Evolutionary conservation across 2,888 invertebrate genomes (phyloP).

Genomic region (Drosophila mettleri): DNA sequence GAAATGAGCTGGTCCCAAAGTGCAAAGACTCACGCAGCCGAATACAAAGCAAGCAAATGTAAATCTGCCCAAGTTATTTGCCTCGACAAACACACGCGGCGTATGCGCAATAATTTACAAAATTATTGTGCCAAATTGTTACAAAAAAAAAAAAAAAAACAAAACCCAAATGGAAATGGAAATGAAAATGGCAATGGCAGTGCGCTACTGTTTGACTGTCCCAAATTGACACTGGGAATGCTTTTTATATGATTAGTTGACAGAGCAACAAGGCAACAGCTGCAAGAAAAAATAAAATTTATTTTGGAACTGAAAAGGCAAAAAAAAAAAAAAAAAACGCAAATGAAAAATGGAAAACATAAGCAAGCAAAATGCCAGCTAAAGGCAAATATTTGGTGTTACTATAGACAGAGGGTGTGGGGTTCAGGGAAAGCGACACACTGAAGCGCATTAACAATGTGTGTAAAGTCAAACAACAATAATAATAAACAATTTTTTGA

Average conservation of each 20-base stretch:
- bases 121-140: constrained; percentile 67
- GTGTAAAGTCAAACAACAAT: constrained; percentile 36
- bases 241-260: constrained; percentile 79
- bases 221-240: constrained; percentile 37
- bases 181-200: too few species aligned
- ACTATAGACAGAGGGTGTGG: not conserved
- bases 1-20: constrained; percentile 70
- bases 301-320: not conserved
- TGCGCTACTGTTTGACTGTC: not conserved
- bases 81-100: constrained; percentile 67
- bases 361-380: constrained; percentile 42
- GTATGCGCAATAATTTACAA: constrained; percentile 76
- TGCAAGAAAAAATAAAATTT: constrained; percentile 15
- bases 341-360: constrained; percentile 41
- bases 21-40: constrained; percentile 44
- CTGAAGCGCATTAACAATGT: constrained; percentile 39
- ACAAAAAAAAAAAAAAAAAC: constrained; percentile 8
- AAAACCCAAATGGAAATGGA: too few species aligned
- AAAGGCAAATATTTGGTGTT: constrained; percentile 48
- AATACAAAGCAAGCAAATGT: constrained; percentile 6
- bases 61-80: constrained; percentile 46
- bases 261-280: constrained; percentile 42
- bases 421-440: not conserved
- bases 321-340: not conserved
- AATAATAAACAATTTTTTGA: constrained; percentile 29